These are phyloP conservation scores for Apis florea DNA, from an alignment of 1,140 invertebrate genomes.

Conservation along the genomic window DNA sequence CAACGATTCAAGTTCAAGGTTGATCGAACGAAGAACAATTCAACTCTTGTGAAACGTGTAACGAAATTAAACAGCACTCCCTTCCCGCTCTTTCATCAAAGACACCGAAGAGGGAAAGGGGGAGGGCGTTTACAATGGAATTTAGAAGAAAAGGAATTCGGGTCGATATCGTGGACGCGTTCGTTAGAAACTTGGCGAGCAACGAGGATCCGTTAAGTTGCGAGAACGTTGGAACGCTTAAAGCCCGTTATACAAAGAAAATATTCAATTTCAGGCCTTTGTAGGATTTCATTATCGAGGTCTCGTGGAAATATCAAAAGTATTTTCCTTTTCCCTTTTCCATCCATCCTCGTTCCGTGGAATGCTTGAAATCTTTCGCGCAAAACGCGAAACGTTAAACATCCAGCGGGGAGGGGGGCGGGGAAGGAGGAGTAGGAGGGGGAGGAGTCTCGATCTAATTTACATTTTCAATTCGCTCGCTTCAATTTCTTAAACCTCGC, in stretches of 20 bases:
- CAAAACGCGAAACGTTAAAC: constrained; percentile 3
- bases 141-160: constrained; percentile 19
- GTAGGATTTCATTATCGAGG: constrained; percentile 33
- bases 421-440: too few species aligned
- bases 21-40: too few species aligned
- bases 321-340: constrained; percentile 9
- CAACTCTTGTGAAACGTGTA: too few species aligned
- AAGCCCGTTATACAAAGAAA: constrained; percentile 32
- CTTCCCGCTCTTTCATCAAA: not conserved
- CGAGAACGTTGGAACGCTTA: constrained; percentile 24
- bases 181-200: constrained; percentile 2
- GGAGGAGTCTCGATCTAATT: not conserved
- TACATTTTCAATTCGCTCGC: constrained; percentile 7
- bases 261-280: constrained; percentile 32
- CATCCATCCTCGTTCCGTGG: not conserved
- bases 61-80: not conserved
- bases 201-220: constrained; percentile 18
- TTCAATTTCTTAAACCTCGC: too few species aligned
- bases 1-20: too few species aligned
- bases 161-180: constrained; percentile 10
- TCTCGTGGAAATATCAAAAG: constrained; percentile 18
- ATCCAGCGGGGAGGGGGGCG: not conserved
- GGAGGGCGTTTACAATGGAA: not conserved
- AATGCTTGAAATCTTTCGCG: constrained; percentile 14
- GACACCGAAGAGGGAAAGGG: not conserved